Conservation (phyloP, 2,888 invertebrate genomes). For the Agrilus cyanescens region DNA sequence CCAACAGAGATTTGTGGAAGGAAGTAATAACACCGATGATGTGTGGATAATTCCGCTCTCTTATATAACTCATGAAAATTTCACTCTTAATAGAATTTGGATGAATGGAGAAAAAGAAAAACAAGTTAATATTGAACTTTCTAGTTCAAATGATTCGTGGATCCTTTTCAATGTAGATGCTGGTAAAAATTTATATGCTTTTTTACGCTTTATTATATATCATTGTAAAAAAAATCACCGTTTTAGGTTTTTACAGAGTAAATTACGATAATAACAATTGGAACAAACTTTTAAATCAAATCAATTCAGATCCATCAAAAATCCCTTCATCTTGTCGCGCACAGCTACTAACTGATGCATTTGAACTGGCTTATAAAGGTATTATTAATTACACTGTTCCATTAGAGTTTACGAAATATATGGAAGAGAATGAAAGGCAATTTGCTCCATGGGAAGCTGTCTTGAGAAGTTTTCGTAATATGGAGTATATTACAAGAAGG, state of each 20-base stretch:
- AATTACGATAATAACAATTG: conserved; percentile 50
- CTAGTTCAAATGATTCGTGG: conserved; percentile 33
- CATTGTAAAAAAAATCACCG: not conserved
- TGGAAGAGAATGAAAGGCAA: conserved; percentile 45
- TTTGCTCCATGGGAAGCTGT: conserved; percentile 57
- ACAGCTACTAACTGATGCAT: conserved; percentile 62
- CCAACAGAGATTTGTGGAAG: conserved; percentile 37
- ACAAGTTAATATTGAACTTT: conserved; percentile 22
- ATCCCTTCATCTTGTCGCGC: conserved; percentile 51
- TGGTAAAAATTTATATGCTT: not conserved
- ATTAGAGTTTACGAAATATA: conserved; percentile 50
- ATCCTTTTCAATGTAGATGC: conserved; percentile 47
- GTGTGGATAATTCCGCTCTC: conserved; percentile 52
- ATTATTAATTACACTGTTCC: conserved; percentile 47
- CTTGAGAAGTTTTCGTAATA: conserved; percentile 42
- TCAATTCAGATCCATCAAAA: conserved; percentile 30
- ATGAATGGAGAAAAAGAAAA: conserved; percentile 22
- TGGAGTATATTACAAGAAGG: conserved; percentile 38
- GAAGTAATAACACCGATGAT: conserved; percentile 18
- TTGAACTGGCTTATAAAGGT: conserved; percentile 49
- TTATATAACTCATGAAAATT: conserved; percentile 29
- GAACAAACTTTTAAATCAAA: conserved; percentile 39
- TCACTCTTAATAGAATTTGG: conserved; percentile 19
- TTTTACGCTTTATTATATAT: not conserved
- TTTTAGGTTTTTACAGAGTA: conserved; percentile 48